Percentiles rank a stretch among this genome's conserved stretches.
phyloP scores from a whole-genome alignment of 2,113 vertebrate species.

The Scomber colias region DNA sequence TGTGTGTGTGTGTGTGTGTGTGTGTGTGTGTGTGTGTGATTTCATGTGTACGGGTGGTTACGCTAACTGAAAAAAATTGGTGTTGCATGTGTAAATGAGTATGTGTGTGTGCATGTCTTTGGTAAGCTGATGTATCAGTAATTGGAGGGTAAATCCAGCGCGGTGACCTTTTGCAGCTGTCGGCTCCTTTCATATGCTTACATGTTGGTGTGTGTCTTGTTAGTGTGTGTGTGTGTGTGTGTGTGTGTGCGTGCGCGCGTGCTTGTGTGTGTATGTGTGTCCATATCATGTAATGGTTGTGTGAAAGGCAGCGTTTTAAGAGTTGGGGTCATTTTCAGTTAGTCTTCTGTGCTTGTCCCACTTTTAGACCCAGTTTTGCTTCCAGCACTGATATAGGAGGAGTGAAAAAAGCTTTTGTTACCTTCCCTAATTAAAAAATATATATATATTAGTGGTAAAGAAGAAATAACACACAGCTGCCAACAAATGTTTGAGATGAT shows the following conservation, averaged over 20 bases:
- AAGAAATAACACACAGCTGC: too few relatives aligned
- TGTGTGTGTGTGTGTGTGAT: neutral
- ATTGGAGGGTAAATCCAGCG: conserved; percentile 51
- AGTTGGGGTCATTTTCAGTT: neutral
- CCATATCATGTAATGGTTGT: neutral
- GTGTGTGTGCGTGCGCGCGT: neutral
- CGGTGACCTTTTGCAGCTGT: conserved; percentile 66
- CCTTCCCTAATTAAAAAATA: too few relatives aligned
- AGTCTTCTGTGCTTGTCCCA: neutral
- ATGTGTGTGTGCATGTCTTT: conserved; percentile 5
- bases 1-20: neutral
- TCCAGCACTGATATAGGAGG: neutral
- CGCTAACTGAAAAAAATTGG: neutral
- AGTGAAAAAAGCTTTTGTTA: neutral
- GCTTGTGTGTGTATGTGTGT: neutral
- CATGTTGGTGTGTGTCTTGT: conserved; percentile 9
- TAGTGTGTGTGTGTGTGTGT: neutral
- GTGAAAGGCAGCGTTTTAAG: neutral
- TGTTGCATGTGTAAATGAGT: conserved; percentile 13
- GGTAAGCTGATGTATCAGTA: conserved; percentile 20
- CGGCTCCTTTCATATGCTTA: conserved; percentile 43
- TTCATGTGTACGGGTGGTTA: neutral
- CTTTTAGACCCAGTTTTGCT: neutral
- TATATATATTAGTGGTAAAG: neutral
- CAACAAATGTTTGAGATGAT: too few relatives aligned